phyloP scores from a whole-genome alignment of 2,113 vertebrate genomes.

The Megaleporinus macrocephalus region DNA sequence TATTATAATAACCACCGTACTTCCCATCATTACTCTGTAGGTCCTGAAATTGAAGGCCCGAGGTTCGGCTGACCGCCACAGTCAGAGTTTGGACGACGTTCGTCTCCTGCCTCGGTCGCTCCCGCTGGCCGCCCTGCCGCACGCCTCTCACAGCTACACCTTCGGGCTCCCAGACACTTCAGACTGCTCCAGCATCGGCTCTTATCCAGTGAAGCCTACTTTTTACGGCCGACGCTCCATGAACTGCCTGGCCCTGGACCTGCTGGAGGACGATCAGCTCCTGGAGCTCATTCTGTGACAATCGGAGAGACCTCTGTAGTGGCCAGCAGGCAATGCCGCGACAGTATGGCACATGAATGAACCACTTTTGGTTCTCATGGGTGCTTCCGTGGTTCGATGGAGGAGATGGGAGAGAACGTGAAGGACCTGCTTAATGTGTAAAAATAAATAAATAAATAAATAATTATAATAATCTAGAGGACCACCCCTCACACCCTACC shows the following conservation, averaged over 20 bases:
- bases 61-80: constrained; percentile 70
- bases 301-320: neutral
- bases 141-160: constrained; percentile 80
- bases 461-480: too few relatives aligned
- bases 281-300: constrained; percentile 82
- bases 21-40: constrained; percentile 58
- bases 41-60: constrained; percentile 59
- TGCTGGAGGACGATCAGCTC: constrained; percentile 78
- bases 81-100: constrained; percentile 81
- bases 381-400: too few relatives aligned
- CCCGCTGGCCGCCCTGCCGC: constrained; percentile 63
- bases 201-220: constrained; percentile 75
- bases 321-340: neutral
- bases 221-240: constrained; percentile 80
- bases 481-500: too few relatives aligned
- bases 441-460: too few relatives aligned
- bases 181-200: constrained; percentile 67
- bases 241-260: constrained; percentile 83
- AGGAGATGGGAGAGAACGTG: too few relatives aligned
- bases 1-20: neutral
- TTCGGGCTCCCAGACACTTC: constrained; percentile 77
- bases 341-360: neutral
- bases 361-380: too few relatives aligned
- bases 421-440: too few relatives aligned
- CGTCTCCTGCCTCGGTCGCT: constrained; percentile 67